Conservation (phyloP, 2,888 invertebrate genomes). For the Drosophila niveifrons region DNA sequence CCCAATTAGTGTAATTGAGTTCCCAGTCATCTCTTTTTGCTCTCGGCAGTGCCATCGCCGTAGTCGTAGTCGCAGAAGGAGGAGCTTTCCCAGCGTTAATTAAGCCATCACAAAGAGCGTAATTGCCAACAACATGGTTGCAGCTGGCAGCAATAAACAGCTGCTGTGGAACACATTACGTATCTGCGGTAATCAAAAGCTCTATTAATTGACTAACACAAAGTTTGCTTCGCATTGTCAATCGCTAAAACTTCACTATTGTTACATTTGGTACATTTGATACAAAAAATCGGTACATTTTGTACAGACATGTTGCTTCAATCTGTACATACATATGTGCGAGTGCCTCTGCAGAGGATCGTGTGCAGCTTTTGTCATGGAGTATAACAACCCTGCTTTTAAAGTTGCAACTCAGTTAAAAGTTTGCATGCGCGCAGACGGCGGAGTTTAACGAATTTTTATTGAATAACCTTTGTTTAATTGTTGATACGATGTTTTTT, state of each 20-base stretch:
- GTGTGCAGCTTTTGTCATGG: neutral
- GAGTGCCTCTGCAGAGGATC: neutral
- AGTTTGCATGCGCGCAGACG: neutral
- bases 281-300: neutral
- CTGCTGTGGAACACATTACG: constrained; percentile 4
- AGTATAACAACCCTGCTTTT: neutral
- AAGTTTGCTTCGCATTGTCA: neutral
- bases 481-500: neutral
- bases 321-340: neutral
- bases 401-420: neutral
- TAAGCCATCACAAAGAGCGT: constrained; percentile 44
- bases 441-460: neutral
- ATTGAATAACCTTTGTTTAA: neutral
- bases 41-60: neutral
- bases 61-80: neutral
- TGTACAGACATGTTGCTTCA: too few species aligned
- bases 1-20: constrained; percentile 65
- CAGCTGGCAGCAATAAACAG: constrained; percentile 19
- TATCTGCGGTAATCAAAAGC: neutral
- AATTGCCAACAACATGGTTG: constrained; percentile 43
- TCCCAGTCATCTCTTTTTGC: constrained; percentile 42
- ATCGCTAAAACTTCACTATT: neutral
- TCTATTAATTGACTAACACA: constrained; percentile 4
- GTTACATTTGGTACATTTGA: neutral
- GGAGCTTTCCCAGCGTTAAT: constrained; percentile 43